Percentiles rank a stretch among this genome's conserved stretches.
Conservation (phyloP, 2,888 invertebrate species). For the Halictus ligatus region DNA sequence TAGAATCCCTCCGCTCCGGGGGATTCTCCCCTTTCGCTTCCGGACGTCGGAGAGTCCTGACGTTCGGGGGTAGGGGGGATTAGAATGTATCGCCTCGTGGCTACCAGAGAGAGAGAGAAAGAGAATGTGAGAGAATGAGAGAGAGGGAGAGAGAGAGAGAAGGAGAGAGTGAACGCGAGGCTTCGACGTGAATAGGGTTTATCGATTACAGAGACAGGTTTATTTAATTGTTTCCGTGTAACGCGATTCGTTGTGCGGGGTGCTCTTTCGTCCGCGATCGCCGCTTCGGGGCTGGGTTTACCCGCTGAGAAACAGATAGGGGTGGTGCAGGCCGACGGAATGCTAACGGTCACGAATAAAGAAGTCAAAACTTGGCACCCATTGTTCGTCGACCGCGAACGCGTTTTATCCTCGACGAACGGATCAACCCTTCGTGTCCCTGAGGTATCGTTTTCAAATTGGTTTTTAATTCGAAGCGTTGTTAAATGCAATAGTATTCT, state of each 20-base stretch:
- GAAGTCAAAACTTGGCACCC: not conserved
- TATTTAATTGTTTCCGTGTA: conserved; percentile 31
- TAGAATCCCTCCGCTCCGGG: conserved; percentile 39
- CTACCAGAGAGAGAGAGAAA: not conserved
- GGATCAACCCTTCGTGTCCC: not conserved
- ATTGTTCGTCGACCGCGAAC: not conserved
- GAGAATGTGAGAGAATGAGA: not conserved
- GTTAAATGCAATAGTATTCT: not conserved
- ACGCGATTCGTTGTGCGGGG: conserved; percentile 15
- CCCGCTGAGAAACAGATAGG: not conserved
- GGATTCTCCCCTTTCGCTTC: conserved; percentile 16
- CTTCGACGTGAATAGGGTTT: conserved; percentile 13
- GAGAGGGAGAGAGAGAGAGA: not conserved
- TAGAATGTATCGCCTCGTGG: not conserved
- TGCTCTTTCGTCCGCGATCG: not conserved
- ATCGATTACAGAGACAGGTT: conserved; percentile 35
- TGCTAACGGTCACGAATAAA: not conserved
- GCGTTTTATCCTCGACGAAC: not conserved
- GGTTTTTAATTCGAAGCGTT: not conserved
- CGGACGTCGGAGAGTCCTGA: not conserved
- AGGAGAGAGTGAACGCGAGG: conserved; percentile 2
- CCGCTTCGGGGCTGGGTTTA: not conserved
- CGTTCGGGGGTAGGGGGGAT: not conserved
- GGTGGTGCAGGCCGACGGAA: not conserved
- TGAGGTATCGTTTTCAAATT: not conserved